Evolutionary conservation across 2,113 vertebrate species (phyloP).

Genomic region (Sula dactylatra): DNA sequence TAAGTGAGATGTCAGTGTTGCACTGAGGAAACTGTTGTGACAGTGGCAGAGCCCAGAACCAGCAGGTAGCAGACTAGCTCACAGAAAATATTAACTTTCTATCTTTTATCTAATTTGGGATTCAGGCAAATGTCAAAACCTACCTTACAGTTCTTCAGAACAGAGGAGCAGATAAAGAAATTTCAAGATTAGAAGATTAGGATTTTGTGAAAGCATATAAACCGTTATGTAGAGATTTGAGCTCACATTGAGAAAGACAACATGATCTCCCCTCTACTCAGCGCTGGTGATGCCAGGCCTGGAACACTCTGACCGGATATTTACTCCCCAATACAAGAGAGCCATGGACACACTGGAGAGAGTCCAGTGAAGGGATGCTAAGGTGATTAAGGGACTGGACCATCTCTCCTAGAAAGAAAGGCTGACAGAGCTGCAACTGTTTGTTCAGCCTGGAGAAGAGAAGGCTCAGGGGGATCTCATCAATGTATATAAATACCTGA

Average conservation of each 20-base stretch:
- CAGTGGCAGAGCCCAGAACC: not conserved
- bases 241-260: not conserved
- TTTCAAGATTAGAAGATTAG: not conserved
- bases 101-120: not conserved
- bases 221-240: not conserved
- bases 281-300: not conserved
- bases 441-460: not conserved
- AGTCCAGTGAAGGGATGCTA: not conserved
- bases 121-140: not conserved
- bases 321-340: not conserved
- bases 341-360: not conserved
- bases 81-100: not conserved
- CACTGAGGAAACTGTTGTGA: not conserved
- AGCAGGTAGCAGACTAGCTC: not conserved
- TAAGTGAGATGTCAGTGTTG: not conserved
- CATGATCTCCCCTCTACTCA: not conserved
- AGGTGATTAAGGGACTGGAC: not conserved
- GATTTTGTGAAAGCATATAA: not conserved
- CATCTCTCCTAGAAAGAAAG: not conserved
- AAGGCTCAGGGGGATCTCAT: not conserved
- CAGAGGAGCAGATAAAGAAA: not conserved
- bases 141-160: not conserved
- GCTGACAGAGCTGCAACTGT: not conserved
- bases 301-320: not conserved
- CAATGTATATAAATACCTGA: not conserved